Percentiles rank a stretch among this genome's conserved stretches.
Conservation (phyloP, 2,888 invertebrate genomes). For the Sipha maydis region DNA sequence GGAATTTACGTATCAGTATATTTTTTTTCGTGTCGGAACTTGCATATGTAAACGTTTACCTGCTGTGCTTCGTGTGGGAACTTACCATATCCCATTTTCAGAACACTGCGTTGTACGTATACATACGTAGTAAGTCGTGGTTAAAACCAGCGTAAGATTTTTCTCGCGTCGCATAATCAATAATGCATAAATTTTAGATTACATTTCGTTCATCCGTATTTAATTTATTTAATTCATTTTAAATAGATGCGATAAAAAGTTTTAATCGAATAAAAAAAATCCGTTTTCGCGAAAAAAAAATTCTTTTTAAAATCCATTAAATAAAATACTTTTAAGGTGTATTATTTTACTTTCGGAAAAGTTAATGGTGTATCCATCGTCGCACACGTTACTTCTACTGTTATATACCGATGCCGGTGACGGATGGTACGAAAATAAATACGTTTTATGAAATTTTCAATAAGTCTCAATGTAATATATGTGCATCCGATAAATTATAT, state of each 20-base stretch:
- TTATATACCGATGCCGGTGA: no score
- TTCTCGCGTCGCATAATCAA: background rate
- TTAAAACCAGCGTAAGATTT: background rate
- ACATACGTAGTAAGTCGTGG: background rate
- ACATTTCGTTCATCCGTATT: background rate
- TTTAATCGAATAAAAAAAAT: background rate
- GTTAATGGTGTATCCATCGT: background rate
- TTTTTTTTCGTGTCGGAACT: no score
- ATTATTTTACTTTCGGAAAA: background rate
- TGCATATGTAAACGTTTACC: no score
- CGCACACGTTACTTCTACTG: no score
- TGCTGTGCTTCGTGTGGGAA: no score
- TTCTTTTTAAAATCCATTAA: conserved; percentile 21
- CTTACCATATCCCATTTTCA: no score
- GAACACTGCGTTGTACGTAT: background rate
- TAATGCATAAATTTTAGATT: conserved; percentile 16
- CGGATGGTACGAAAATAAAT: no score
- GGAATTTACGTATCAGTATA: no score
- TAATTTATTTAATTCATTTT: conserved; percentile 26
- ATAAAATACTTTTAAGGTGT: background rate
- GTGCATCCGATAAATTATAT: no score
- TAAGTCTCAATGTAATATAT: no score
- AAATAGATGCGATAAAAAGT: conserved; percentile 29
- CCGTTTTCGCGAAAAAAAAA: background rate
- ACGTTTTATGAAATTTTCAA: no score